Base-by-base conservation (phyloP, 2,888 invertebrate genomes). In the Andrena trimmerana region DNA sequence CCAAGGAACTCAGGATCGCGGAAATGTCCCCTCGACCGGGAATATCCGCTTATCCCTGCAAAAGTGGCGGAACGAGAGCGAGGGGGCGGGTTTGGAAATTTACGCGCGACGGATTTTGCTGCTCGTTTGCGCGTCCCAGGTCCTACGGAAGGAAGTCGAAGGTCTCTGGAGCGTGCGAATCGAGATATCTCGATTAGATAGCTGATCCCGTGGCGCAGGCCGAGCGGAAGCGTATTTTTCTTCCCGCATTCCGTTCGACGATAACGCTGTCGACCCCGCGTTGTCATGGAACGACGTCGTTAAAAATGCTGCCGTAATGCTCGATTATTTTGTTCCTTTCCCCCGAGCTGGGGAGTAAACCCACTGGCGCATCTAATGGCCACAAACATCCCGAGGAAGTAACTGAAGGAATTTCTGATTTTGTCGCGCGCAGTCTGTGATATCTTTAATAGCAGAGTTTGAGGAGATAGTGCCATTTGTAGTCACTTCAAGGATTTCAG, bases 51-150 rank as follows among this genome's bases (percentile, higher is more conserved):
- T 73, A 77, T 74, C 62, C 73, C 62, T 50, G 8, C 62, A 68
- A 63, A 77, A 72, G 70, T 48, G 63, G 33, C 66, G 78, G 65
- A 70, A 62, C 62, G 70, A 67, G 48, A 42, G 31, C 31, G 71
- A 48, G 5, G 52, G 20, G 8, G 65, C 77, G 42, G 78, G 73
- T 76, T 77, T 73, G 65, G 71, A 85, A 87, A 88, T 88, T 88
- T 87, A 88, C 89, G 88, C 89, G 87, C 88, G 75, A 88, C 81
- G 84, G 84, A 80, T 89, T 89, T 84, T 65, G 85, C 79, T 88
- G 77, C 86, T 88, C 88, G 88, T 88, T 88, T 88, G 80, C 78
- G 72, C 60, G 62, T 63, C 73, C 67, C 65, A 42, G 76, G 70
- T 84, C 65, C 73, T 67, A 68, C 67, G 74, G 74, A 86, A 81